These are phyloP conservation scores for Desmophyllum pertusum DNA, from an alignment of 92 coral and sea anemone species.

Conservation along the genomic window DNA sequence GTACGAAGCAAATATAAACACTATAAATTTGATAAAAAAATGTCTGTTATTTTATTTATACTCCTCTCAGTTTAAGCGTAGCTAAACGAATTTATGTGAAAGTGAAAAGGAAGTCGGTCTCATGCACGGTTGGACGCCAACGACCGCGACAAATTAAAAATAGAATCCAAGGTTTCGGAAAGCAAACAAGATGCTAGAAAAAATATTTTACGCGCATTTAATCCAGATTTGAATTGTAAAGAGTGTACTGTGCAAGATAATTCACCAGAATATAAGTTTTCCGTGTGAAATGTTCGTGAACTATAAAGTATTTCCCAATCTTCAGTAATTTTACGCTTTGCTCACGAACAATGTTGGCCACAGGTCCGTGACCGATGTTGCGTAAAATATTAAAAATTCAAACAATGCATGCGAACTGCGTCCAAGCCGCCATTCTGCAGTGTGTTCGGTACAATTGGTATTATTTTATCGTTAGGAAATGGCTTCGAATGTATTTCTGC, in stretches of 20 bases:
- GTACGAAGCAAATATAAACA: neutral
- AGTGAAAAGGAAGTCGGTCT: too few relatives aligned
- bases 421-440: too few relatives aligned
- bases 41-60: neutral
- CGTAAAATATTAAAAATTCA: too few relatives aligned
- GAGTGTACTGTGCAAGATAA: neutral
- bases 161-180: neutral
- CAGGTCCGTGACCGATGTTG: neutral
- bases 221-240: neutral
- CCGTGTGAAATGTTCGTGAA: neutral
- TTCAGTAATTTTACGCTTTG: neutral
- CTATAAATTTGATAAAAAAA: neutral
- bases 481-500: too few relatives aligned
- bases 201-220: too few relatives aligned
- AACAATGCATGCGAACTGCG: neutral
- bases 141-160: neutral
- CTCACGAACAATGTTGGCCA: neutral
- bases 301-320: constrained; percentile 15
- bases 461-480: too few relatives aligned
- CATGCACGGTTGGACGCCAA: too few relatives aligned
- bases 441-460: too few relatives aligned
- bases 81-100: too few relatives aligned
- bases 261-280: too few relatives aligned
- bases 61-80: too few relatives aligned
- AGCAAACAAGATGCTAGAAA: too few relatives aligned